phyloP scores from a whole-genome alignment of 2,797 vertebrate species.

The Neosilurus hyrtlii region DNA sequence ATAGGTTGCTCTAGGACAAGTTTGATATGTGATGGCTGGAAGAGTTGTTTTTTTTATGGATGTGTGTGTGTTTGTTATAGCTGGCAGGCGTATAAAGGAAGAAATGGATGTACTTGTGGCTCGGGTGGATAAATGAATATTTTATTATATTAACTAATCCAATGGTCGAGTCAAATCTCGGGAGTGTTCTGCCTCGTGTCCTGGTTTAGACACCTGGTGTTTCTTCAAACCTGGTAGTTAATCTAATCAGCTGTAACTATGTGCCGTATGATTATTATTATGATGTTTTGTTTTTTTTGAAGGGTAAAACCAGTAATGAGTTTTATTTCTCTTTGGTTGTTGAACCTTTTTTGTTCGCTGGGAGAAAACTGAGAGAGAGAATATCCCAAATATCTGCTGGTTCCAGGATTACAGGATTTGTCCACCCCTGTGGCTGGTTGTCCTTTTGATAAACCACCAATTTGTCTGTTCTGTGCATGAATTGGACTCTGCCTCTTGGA shows the following conservation, averaged over 20 bases:
- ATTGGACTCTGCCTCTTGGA: neutral
- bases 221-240: too few relatives aligned
- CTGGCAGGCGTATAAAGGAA: neutral
- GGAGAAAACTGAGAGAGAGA: too few relatives aligned
- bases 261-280: neutral
- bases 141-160: neutral
- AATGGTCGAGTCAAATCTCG: too few relatives aligned
- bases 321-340: neutral
- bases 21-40: neutral
- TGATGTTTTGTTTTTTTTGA: neutral
- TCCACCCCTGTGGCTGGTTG: too few relatives aligned
- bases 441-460: too few relatives aligned
- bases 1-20: conserved; percentile 1
- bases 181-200: neutral
- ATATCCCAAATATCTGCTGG: neutral
- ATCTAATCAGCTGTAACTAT: neutral
- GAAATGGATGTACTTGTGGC: neutral
- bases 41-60: too few relatives aligned
- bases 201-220: too few relatives aligned
- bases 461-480: neutral
- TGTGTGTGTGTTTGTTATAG: neutral
- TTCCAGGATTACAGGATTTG: neutral
- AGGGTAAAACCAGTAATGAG: neutral
- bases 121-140: neutral
- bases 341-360: too few relatives aligned